Percentiles rank a stretch among this genome's conserved stretches.
These are phyloP conservation scores for Leptonema lineaticorne DNA, from an alignment of 1,140 invertebrate genomes.

Conservation along the genomic window DNA sequence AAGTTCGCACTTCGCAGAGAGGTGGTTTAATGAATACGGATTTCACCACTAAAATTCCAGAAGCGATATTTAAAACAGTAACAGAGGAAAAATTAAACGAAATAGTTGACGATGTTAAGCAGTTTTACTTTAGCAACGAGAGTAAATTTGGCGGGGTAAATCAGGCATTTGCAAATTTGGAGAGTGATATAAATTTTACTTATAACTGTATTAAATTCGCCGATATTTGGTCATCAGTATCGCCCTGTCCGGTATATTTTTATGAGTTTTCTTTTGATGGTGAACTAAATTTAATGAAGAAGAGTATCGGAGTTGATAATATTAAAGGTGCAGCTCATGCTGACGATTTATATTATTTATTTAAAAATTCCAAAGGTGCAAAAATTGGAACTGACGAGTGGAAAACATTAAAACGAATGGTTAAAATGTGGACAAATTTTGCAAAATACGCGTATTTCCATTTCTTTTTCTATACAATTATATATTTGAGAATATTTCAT, in stretches of 20 bases:
- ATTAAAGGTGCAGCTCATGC: slow-evolving; percentile 60
- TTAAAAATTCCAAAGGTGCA: slow-evolving; percentile 53
- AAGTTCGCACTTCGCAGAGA: slow-evolving; percentile 46
- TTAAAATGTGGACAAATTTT: slow-evolving; percentile 70
- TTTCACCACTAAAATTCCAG: slow-evolving; percentile 50
- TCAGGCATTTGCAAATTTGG: slow-evolving; percentile 46
- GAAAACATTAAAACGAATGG: slow-evolving; percentile 51
- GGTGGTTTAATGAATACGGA: too few species aligned
- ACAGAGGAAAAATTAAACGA: slow-evolving; percentile 42
- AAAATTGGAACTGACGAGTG: slow-evolving; percentile 46
- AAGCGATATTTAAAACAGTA: slow-evolving; percentile 44
- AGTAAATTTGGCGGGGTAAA: slow-evolving; percentile 42
- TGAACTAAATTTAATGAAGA: slow-evolving; percentile 49
- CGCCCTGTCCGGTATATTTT: slow-evolving; percentile 48
- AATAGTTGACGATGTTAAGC: slow-evolving; percentile 49
- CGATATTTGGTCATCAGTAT: slow-evolving; percentile 47
- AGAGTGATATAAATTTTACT: slow-evolving; percentile 52
- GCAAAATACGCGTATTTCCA: slow-evolving; percentile 63
- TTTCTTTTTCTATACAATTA: background rate
- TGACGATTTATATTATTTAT: slow-evolving; percentile 66
- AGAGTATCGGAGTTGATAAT: slow-evolving; percentile 32
- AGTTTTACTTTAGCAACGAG: slow-evolving; percentile 54
- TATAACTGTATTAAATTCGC: slow-evolving; percentile 49
- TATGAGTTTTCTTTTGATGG: slow-evolving; percentile 55
- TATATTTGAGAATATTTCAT: background rate